phyloP scores from a whole-genome alignment of 2,888 invertebrate species.

The Dynastes grantii region DNA sequence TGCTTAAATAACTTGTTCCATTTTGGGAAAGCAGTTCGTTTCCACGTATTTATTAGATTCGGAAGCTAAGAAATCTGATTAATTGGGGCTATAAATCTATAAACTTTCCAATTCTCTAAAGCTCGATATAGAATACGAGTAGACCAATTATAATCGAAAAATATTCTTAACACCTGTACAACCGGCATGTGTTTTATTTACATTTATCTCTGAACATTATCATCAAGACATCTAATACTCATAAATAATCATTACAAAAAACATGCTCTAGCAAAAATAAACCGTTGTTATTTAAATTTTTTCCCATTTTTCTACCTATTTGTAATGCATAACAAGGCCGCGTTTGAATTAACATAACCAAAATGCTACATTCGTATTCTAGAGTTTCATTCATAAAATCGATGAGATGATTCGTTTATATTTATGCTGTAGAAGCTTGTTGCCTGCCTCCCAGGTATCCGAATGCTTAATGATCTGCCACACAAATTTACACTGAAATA shows the following conservation, averaged over 20 bases:
- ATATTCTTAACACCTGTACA: no score
- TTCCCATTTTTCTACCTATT: background rate
- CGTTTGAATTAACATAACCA: constrained; percentile 23
- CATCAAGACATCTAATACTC: background rate
- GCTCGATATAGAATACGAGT: no score
- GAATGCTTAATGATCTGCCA: constrained; percentile 30
- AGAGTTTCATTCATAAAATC: constrained; percentile 28
- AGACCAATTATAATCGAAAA: no score
- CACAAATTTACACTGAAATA: constrained; percentile 32
- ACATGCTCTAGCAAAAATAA: background rate
- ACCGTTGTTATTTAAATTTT: constrained; percentile 10
- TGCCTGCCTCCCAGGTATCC: constrained; percentile 15
- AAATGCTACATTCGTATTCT: background rate
- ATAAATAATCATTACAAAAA: constrained; percentile 19
- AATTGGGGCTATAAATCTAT: no score
- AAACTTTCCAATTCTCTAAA: no score
- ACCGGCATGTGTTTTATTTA: background rate
- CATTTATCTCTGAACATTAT: background rate
- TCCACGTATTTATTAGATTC: no score
- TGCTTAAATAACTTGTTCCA: no score
- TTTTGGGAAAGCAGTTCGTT: no score
- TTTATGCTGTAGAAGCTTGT: constrained; percentile 23
- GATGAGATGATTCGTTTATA: constrained; percentile 23
- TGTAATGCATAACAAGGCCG: background rate
- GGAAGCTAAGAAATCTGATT: no score